Percentiles rank a stretch among this genome's conserved stretches.
Conservation (phyloP, 1,140 invertebrate genomes). For the Aphelinus certus region DNA sequence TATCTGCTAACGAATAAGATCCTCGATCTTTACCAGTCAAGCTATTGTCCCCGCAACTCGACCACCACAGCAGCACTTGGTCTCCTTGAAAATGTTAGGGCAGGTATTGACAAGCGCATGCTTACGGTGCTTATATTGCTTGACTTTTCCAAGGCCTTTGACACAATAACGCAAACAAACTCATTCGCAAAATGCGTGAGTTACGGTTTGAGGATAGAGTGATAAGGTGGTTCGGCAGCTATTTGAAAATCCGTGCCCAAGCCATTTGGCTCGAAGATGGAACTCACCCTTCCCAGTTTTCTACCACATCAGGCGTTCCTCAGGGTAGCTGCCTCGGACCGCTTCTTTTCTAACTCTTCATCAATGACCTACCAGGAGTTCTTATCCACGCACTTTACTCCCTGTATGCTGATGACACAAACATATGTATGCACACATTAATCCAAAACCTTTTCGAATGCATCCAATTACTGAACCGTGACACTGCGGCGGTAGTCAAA, state of each 20-base stretch:
- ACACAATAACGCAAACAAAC: conserved; percentile 4
- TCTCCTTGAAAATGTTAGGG: conserved; percentile 49
- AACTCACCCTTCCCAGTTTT: neutral
- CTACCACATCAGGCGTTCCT: neutral
- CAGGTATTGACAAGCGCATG: conserved; percentile 43
- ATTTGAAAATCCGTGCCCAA: neutral
- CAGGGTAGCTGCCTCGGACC: no score
- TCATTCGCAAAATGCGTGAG: neutral
- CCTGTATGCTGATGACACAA: no score
- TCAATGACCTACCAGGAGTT: no score
- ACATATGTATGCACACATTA: no score
- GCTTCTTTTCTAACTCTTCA: no score
- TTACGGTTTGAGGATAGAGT: neutral
- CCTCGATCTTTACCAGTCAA: conserved; percentile 44
- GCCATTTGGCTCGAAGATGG: neutral
- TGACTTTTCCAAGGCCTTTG: conserved; percentile 54
- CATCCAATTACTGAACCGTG: no score
- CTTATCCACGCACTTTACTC: no score
- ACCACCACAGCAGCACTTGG: conserved; percentile 48
- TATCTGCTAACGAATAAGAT: conserved; percentile 5
- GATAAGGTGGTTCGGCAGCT: neutral
- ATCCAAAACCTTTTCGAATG: no score
- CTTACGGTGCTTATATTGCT: conserved; percentile 50
- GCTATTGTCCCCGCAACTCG: conserved; percentile 46
- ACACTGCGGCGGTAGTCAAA: no score